Evolutionary conservation across 1,140 invertebrate genomes (phyloP), one percentile per base, ranked within the genome.

Genomic region (Vanessa tameamea): DNA sequence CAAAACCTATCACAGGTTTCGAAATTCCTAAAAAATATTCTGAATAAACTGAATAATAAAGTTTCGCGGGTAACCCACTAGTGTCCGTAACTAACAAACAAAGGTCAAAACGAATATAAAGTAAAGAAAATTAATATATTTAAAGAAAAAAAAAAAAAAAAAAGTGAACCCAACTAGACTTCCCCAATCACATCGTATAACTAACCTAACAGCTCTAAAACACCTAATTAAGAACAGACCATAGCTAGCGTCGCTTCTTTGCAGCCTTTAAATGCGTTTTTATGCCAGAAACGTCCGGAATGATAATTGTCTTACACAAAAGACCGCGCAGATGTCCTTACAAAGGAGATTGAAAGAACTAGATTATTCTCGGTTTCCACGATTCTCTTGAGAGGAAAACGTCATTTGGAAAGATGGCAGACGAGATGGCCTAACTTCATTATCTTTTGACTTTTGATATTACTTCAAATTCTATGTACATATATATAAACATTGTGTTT

Each of bases 301-400:
- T 75, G 81, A 83, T 88, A 87, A 87, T 88, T 87, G 84, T 85
- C 80, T 85, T 82, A 81, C 81, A 86, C 82, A 87, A 87, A 87
- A 84, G 80, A 83, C 61, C 79, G 77, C 79, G 65, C 70, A 77
- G 78, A 84, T 83, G 72, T 80, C 78, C 72, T 77, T 74, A 84
- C 84, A 87, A 86, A 85, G 80, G 78, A 72, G 73, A 81, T 82
- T 82, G 77, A 80, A 84, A 82, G 82, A 87, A 85, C 77, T 82
- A 87, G 82, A 87, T 87, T 85, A 87, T 79, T 82, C 75, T 80
- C 77, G 71, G 80, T 78, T 78, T 74, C 69, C 77, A 59, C 69
- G 75, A 77, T 75, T 77, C 72, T 64, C 72, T 51, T 53, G 61
- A 57, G 72, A 50, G 64, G 37, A 69, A 31, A 73, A 69, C 47